Conservation (phyloP, 2,797 vertebrate genomes). For the Sternotherus odoratus region DNA sequence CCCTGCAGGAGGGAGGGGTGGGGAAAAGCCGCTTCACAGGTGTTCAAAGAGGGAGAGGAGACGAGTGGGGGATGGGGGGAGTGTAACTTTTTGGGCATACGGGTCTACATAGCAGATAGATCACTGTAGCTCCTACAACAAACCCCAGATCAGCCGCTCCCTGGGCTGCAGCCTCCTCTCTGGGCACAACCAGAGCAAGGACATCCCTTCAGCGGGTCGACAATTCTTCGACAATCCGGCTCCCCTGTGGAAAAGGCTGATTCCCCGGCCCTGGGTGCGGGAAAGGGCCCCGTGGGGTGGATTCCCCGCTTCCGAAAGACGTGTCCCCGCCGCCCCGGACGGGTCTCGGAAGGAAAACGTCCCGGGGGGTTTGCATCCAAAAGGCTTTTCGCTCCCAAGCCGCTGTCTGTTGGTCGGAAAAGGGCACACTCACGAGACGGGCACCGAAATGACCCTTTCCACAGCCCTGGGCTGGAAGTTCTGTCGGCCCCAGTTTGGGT, state of each 20-base stretch:
- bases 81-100: no score
- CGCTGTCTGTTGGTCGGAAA: not conserved
- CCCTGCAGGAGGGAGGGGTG: no score
- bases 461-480: not conserved
- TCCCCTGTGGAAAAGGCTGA: not conserved
- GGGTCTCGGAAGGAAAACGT: not conserved
- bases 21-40: no score
- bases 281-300: not conserved
- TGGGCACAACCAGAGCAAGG: not conserved
- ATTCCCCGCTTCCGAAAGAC: not conserved
- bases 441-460: not conserved
- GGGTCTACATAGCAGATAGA: no score
- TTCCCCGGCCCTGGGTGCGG: not conserved
- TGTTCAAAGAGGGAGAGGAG: no score
- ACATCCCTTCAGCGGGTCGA: rapidly evolving
- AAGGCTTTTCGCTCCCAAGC: not conserved
- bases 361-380: not conserved
- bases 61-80: no score
- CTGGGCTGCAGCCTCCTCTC: not conserved
- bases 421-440: rapidly evolving
- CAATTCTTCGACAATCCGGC: not conserved
- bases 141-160: not conserved
- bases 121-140: no score
- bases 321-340: rapidly evolving
- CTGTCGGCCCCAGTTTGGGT: no score